Conservation (phyloP, 2,888 invertebrate species). For the Drosophila siamana region DNA sequence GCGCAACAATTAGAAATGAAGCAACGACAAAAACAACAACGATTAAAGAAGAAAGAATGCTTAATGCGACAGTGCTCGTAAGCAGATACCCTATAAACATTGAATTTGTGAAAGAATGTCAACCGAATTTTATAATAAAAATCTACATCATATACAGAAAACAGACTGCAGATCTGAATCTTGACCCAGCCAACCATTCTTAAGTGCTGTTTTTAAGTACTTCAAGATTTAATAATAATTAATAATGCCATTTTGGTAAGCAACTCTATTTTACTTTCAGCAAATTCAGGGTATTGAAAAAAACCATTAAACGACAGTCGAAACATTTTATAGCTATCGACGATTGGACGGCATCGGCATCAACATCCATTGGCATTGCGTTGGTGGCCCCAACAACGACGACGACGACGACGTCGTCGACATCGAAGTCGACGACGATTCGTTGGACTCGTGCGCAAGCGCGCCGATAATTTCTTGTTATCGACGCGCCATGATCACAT, state of each 20-base stretch:
- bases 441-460: slow-evolving; percentile 68
- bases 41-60: slow-evolving; percentile 41
- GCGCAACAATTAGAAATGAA: slow-evolving; percentile 79
- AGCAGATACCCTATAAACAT: slow-evolving; percentile 28
- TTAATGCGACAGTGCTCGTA: not conserved
- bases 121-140: too few relatives aligned
- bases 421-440: slow-evolving; percentile 35
- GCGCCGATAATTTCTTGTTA: slow-evolving; percentile 82
- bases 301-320: slow-evolving; percentile 44
- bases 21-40: slow-evolving; percentile 47
- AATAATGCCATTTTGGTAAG: not conserved
- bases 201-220: too few relatives aligned
- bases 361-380: slow-evolving; percentile 65
- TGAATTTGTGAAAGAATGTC: not conserved
- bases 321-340: slow-evolving; percentile 56
- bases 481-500: slow-evolving; percentile 81
- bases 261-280: not conserved
- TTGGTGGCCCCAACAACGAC: slow-evolving; percentile 42
- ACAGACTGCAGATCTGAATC: too few relatives aligned
- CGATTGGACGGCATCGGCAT: slow-evolving; percentile 58
- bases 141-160: not conserved
- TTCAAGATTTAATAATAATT: not conserved
- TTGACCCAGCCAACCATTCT: not conserved
- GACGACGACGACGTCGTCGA: not conserved
- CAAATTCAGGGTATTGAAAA: slow-evolving; percentile 42